phyloP scores from a whole-genome alignment of 92 coral and sea anemone genomes.

The Umimayanthus kanabou region DNA sequence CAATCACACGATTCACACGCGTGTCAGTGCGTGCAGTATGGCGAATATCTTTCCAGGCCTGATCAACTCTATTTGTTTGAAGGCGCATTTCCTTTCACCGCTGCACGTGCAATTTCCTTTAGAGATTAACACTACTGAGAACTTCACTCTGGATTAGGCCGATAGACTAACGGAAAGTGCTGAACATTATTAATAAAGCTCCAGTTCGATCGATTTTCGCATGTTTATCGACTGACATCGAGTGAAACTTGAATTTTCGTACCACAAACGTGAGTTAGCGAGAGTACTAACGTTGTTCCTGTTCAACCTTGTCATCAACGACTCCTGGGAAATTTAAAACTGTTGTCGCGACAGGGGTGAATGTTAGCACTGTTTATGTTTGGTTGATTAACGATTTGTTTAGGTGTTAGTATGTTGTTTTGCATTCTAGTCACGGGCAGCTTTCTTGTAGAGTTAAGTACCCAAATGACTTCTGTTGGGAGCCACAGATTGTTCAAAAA shows the following conservation, averaged over 20 bases:
- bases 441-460: slow-evolving; percentile 24
- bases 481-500: slow-evolving; percentile 23
- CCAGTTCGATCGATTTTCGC: neutral
- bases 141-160: neutral
- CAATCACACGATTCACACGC: neutral
- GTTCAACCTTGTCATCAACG: neutral
- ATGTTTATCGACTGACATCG: neutral
- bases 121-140: slow-evolving; percentile 4
- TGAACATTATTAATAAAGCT: neutral
- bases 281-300: neutral
- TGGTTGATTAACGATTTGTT: slow-evolving; percentile 43
- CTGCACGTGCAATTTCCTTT: neutral
- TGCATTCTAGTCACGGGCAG: slow-evolving; percentile 31
- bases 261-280: neutral
- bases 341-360: slow-evolving; percentile 7
- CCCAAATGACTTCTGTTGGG: slow-evolving; percentile 32
- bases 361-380: slow-evolving; percentile 5
- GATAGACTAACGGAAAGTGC: neutral
- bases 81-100: slow-evolving; percentile 10
- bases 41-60: slow-evolving; percentile 10
- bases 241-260: neutral
- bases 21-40: neutral
- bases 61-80: slow-evolving; percentile 6
- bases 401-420: slow-evolving; percentile 24
- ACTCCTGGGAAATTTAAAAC: neutral